Evolutionary conservation across 2,113 vertebrate species (phyloP), one percentile per base, ranked within the genome.

Genomic region (Xenotilapia caudafasciata): DNA sequence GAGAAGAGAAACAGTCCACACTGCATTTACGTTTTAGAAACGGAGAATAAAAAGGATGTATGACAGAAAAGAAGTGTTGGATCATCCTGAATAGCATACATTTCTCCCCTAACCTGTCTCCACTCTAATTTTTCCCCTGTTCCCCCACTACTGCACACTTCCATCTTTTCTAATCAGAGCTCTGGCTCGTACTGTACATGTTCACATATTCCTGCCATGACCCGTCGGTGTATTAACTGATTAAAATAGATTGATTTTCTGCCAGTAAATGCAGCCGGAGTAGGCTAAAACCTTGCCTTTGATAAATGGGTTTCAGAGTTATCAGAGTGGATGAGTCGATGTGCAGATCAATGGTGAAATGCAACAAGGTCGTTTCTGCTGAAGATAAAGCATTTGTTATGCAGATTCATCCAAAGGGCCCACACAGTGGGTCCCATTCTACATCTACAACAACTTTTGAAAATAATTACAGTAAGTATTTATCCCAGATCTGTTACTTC

Each of bases 171-270:
- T 93, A 91, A 94, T 94, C 92, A 90, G 81, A 86, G 87, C 42
- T 68, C 70, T 79, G 82, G 35, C 89, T 89, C 86, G 88, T 86
- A 70, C 88, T 88, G 77, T 92, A 65, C 89, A 88, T 86, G 88
- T 91, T 90, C 90, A 82, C 88, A 84, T 86, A 90, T 91, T 92
- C 88, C 82, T 88, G 49, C 88, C 73, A 62, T 86, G 88, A 88
- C 84, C 90, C 65, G 68, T 82, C 33, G 31, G 80, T 88, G 83
- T 91, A 94, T 94, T 94, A 94, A 93, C 92, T 89, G 93, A 94
- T 95, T 94, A 92, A 86, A 93, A 90, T 26, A 83, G 89, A 96
- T 95, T 90, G 95, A 96, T 94, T 95, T 94, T 82, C 90, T 94
- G 91, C 86, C 91, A 94, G 89, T 86, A 38, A 92, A 80, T 90